These are phyloP conservation scores for Anoplolepis gracilipes DNA, from an alignment of 1,140 invertebrate genomes.

Conservation along the genomic window DNA sequence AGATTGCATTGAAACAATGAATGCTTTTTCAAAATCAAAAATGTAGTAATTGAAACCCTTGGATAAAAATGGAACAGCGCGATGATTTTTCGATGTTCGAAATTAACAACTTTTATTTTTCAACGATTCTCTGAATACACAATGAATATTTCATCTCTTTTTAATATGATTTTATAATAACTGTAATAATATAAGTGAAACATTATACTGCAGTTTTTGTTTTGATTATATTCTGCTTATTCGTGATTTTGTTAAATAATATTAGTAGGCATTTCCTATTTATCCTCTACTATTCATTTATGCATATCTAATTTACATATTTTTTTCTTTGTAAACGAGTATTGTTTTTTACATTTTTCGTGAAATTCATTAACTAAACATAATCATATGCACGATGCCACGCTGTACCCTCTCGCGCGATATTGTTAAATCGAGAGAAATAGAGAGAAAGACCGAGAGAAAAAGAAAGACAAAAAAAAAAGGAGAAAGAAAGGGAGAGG, in stretches of 20 bases:
- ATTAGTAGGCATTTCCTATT: not conserved
- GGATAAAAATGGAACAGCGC: not conserved
- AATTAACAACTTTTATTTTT: conserved; percentile 36
- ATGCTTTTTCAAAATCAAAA: conserved; percentile 17
- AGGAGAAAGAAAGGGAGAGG: not conserved
- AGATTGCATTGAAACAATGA: conserved; percentile 31
- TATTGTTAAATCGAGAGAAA: not conserved
- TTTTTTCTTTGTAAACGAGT: not conserved
- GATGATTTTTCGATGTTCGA: not conserved
- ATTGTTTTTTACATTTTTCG: conserved; percentile 9
- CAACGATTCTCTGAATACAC: not conserved
- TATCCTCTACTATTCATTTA: not conserved
- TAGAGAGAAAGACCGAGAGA: not conserved
- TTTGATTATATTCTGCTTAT: not conserved
- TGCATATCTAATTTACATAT: conserved; percentile 15
- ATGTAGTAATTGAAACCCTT: conserved; percentile 37
- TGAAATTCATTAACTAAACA: conserved; percentile 20
- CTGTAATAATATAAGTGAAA: not conserved
- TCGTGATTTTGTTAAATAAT: conserved; percentile 19
- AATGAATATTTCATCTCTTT: not conserved
- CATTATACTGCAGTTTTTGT: not conserved
- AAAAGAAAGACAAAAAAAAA: not conserved
- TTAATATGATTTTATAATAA: not conserved
- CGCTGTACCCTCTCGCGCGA: not conserved
- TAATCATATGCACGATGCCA: conserved; percentile 2